Percentiles rank a stretch among this genome's conserved stretches.
phyloP scores from a whole-genome alignment of 2,113 vertebrate genomes.

The Petaurus breviceps region DNA sequence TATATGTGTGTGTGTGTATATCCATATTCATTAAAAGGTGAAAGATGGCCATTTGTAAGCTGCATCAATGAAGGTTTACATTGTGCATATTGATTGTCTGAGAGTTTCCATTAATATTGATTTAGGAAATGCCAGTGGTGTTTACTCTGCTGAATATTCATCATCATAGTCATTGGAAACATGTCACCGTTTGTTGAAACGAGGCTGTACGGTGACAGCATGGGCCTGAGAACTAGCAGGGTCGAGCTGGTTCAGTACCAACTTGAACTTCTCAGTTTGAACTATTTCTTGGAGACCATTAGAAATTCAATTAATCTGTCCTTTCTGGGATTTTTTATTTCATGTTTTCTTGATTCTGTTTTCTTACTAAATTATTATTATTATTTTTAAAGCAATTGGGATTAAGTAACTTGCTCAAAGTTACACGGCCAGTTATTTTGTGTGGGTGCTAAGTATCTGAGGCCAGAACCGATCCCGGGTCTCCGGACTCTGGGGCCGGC shows the following conservation, averaged over 20 bases:
- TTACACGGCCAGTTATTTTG: too few species aligned
- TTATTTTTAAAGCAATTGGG: too few species aligned
- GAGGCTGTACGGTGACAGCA: background rate
- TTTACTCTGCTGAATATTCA: constrained; percentile 2
- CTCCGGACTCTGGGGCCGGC: too few species aligned
- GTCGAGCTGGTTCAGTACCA: background rate
- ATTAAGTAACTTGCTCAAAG: too few species aligned
- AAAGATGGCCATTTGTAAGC: background rate
- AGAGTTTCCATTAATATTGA: constrained; percentile 49
- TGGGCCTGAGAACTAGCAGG: background rate
- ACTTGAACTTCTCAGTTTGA: background rate
- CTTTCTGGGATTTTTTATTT: background rate
- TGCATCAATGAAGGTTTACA: background rate
- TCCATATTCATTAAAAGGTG: background rate
- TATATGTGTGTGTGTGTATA: background rate
- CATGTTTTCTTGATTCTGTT: background rate
- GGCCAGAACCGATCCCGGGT: too few species aligned
- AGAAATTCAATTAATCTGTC: background rate
- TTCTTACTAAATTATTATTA: background rate
- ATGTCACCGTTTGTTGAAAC: background rate
- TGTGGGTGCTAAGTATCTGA: too few species aligned
- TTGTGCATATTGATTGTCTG: background rate
- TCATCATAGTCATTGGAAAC: constrained; percentile 2
- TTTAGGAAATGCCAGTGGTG: constrained; percentile 39
- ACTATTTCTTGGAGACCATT: constrained; percentile 2